Evolutionary conservation across 2,113 vertebrate genomes (phyloP), one percentile per base, ranked within the genome.

Genomic region (Hystrix cristata): DNA sequence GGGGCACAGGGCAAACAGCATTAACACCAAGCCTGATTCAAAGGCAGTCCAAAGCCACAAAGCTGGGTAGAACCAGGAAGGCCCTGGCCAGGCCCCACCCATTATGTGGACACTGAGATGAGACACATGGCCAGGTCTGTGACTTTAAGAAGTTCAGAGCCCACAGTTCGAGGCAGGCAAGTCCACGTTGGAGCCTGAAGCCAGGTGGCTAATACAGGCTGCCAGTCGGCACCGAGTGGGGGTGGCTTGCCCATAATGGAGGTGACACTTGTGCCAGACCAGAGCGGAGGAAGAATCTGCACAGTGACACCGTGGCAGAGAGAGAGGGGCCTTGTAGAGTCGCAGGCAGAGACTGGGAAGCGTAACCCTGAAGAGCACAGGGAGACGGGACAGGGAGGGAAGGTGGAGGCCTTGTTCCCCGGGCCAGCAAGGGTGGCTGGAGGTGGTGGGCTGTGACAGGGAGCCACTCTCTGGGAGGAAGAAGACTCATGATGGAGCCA

Each of bases 31-130:
- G 62, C 12, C 29, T 0, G 0, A 4, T 27, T 57, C 64, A 31
- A 87, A 94, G 94, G 48, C 71, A 51, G 43, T 48, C 29, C 15
- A 38, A 93, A 23, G 29, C 84, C 14, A 55, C 64, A 64, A 80
- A 71, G 27, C 71, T 67, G 25, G 43, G 46, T 0, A 60, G 31
- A 79, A 69, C 46, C 4, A 55, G 25, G 71, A 18, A 64, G 81
- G 69, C 64, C 46, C 10, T 16, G 0, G 2, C n/a, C 0, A 0
- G 25, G 51, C 74, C 43, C 55, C 48, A 38, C 67, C 85, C 15
- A 6, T 60, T 46, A 29, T 0, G 3, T 43, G 80, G 88, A n/a
- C 53, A 25, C 46, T 2, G 16, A 64, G n/a, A 67, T 9, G n/a
- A 94, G 74, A 91, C 7, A 18, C 0, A 25, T 43, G 18, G 57